These are phyloP conservation scores for Rhipidura dahli DNA, from an alignment of 2,113 vertebrate genomes.

Conservation along the genomic window DNA sequence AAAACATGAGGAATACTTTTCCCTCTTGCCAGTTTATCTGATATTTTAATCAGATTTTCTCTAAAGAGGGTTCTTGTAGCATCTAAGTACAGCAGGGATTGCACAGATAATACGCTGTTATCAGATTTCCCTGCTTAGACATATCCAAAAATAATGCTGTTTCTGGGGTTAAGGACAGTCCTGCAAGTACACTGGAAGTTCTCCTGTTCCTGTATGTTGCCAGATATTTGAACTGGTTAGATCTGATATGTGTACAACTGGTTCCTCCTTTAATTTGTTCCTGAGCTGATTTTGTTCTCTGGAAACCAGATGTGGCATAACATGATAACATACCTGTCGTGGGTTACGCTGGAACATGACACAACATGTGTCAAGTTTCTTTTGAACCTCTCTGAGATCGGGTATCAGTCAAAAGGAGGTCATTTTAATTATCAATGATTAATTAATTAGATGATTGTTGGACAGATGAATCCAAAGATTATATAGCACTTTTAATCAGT, in stretches of 20 bases:
- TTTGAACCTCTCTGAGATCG: slow-evolving; percentile 69
- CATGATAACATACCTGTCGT: slow-evolving; percentile 43
- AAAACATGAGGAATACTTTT: background rate
- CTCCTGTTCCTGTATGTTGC: background rate
- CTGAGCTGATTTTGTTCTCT: slow-evolving; percentile 24
- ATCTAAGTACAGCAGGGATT: background rate
- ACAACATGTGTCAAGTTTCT: slow-evolving; percentile 75
- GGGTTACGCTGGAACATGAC: slow-evolving; percentile 68
- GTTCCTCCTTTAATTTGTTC: slow-evolving; percentile 33
- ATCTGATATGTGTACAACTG: background rate
- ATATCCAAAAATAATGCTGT: background rate
- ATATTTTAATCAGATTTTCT: background rate
- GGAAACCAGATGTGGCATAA: slow-evolving; percentile 61
- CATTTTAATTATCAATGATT: slow-evolving; percentile 81
- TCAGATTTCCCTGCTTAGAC: background rate
- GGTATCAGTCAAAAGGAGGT: slow-evolving; percentile 77
- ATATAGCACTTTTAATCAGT: slow-evolving; percentile 2
- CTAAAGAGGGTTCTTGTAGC: background rate
- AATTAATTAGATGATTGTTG: slow-evolving; percentile 79
- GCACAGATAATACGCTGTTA: background rate
- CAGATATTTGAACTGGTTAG: slow-evolving; percentile 3
- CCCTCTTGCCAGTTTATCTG: background rate
- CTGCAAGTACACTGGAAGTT: background rate
- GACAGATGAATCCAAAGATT: slow-evolving; percentile 62
- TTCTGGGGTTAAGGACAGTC: background rate